phyloP scores from a whole-genome alignment of 2,888 invertebrate species.

The Gari tellinella region DNA sequence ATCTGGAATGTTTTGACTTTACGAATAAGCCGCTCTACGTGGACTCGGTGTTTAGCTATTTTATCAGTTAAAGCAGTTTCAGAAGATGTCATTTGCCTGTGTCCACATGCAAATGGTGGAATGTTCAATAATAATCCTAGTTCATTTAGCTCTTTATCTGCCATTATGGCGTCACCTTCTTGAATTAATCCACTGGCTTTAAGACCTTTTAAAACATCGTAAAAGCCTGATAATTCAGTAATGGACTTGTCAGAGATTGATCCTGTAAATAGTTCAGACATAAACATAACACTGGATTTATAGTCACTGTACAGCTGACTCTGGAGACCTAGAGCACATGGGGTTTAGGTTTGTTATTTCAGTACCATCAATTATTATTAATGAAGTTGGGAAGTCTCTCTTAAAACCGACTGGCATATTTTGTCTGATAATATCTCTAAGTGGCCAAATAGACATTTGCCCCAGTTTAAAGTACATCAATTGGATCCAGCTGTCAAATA shows the following conservation, averaged over 20 bases:
- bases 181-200: slow-evolving; percentile 11
- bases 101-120: slow-evolving; percentile 4
- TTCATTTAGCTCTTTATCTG: slow-evolving; percentile 16
- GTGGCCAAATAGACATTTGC: slow-evolving; percentile 29
- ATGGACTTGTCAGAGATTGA: slow-evolving; percentile 22
- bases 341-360: slow-evolving; percentile 38
- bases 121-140: slow-evolving; percentile 17
- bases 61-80: slow-evolving; percentile 5
- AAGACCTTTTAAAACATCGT: not conserved
- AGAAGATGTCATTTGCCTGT: slow-evolving; percentile 2
- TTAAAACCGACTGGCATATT: slow-evolving; percentile 33
- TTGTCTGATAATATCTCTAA: slow-evolving; percentile 23
- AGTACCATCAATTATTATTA: slow-evolving; percentile 45
- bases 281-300: slow-evolving; percentile 23
- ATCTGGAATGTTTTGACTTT: slow-evolving; percentile 20
- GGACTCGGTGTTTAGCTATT: slow-evolving; percentile 21
- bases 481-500: slow-evolving; percentile 29
- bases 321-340: slow-evolving; percentile 23
- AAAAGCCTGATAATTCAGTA: slow-evolving; percentile 7
- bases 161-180: slow-evolving; percentile 13
- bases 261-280: slow-evolving; percentile 21
- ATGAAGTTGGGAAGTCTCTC: slow-evolving; percentile 37
- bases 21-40: slow-evolving; percentile 14
- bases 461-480: slow-evolving; percentile 28
- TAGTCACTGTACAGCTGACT: slow-evolving; percentile 37